These are phyloP conservation scores for Capra hircus DNA, from an alignment of 2,113 vertebrate species.

Conservation along the genomic window DNA sequence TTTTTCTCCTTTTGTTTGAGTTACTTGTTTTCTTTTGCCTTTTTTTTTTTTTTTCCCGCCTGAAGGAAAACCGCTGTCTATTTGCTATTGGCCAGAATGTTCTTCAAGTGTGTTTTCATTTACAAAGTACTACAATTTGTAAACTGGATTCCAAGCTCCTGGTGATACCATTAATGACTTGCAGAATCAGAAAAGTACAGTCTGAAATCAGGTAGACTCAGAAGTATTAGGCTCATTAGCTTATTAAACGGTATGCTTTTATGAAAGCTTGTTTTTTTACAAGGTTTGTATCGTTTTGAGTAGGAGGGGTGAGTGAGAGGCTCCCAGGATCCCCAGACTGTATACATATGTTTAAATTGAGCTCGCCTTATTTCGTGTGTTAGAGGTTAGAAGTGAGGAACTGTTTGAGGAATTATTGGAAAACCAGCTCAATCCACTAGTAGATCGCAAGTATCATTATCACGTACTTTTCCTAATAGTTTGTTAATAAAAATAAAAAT, in stretches of 20 bases:
- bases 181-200: neutral
- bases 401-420: neutral
- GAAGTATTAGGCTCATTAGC: neutral
- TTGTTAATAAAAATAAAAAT: neutral
- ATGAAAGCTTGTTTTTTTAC: neutral
- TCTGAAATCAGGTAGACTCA: neutral
- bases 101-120: neutral
- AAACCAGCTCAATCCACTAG: neutral
- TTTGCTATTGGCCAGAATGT: neutral
- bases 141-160: neutral
- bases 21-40: neutral
- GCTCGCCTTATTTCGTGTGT: neutral
- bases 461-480: neutral
- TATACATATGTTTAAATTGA: neutral
- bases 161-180: neutral
- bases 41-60: neutral
- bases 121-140: neutral
- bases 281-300: neutral
- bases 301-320: neutral
- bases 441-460: neutral
- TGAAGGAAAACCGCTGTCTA: neutral
- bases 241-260: neutral
- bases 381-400: neutral
- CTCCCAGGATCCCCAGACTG: neutral
- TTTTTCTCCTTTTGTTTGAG: neutral